Evolutionary conservation across 1,140 invertebrate species (phyloP).

Genomic region (Hestina assimilis): DNA sequence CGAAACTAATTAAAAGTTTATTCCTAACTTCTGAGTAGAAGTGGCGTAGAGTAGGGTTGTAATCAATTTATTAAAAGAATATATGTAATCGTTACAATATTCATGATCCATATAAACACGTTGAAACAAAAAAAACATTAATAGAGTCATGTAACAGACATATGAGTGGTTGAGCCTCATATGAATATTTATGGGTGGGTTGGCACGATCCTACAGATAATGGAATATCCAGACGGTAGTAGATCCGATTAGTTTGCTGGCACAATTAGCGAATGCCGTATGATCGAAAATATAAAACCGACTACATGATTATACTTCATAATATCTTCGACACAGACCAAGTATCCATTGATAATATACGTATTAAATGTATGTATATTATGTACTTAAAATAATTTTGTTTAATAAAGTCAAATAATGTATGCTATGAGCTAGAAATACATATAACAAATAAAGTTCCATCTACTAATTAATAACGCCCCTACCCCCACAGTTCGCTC

Average conservation of each 20-base stretch:
- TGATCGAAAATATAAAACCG: not conserved
- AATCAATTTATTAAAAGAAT: conserved; percentile 55
- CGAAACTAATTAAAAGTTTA: conserved; percentile 78
- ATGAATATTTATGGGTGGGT: conserved; percentile 68
- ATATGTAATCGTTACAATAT: conserved; percentile 31
- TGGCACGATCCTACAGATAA: conserved; percentile 66
- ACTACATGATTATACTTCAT: not conserved
- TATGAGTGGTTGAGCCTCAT: conserved; percentile 42
- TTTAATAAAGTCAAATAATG: no score
- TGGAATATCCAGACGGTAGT: conserved; percentile 69
- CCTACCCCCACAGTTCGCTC: no score
- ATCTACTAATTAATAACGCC: no score
- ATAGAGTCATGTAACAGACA: conserved; percentile 40
- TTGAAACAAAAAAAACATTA: conserved; percentile 24
- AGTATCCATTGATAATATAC: no score
- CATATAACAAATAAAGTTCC: no score
- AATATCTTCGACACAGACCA: not conserved
- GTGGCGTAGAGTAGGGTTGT: conserved; percentile 52
- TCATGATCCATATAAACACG: not conserved
- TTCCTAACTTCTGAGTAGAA: conserved; percentile 58
- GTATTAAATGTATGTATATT: no score
- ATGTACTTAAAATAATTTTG: no score
- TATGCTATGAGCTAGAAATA: no score
- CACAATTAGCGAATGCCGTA: conserved; percentile 48
- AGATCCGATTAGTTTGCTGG: conserved; percentile 60